phyloP scores from a whole-genome alignment of 2,888 invertebrate genomes.

The Cataglyphis albicans region DNA sequence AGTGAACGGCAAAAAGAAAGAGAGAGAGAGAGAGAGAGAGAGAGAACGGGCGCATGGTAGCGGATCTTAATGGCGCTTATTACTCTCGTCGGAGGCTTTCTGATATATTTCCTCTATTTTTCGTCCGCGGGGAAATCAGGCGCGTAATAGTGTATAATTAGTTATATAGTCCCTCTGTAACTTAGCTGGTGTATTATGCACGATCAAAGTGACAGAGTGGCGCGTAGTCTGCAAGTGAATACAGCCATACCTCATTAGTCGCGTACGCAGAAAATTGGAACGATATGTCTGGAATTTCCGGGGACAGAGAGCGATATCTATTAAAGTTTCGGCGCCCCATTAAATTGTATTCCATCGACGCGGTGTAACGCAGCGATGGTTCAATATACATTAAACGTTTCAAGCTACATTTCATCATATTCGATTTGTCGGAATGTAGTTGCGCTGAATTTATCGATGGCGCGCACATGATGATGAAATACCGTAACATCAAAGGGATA shows the following conservation, averaged over 20 bases:
- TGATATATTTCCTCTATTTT: slow-evolving; percentile 85
- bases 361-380: slow-evolving; percentile 57
- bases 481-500: slow-evolving; percentile 44
- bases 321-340: slow-evolving; percentile 52
- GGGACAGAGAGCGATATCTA: slow-evolving; percentile 57
- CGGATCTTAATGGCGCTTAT: slow-evolving; percentile 85
- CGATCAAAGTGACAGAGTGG: slow-evolving; percentile 84
- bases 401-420: slow-evolving; percentile 60
- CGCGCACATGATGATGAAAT: not conserved
- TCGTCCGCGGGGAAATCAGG: slow-evolving; percentile 86
- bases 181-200: slow-evolving; percentile 83
- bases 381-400: slow-evolving; percentile 68
- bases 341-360: slow-evolving; percentile 43
- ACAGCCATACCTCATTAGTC: slow-evolving; percentile 71
- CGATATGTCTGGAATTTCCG: slow-evolving; percentile 65
- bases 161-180: slow-evolving; percentile 83
- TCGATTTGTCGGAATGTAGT: slow-evolving; percentile 34
- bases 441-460: slow-evolving; percentile 22
- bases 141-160: slow-evolving; percentile 85
- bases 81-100: slow-evolving; percentile 83
- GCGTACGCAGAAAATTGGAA: slow-evolving; percentile 72
- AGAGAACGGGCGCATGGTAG: slow-evolving; percentile 69
- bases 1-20: slow-evolving; percentile 54
- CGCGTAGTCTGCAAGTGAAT: slow-evolving; percentile 75
- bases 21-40: slow-evolving; percentile 50